Evolutionary conservation across 2,888 invertebrate genomes (phyloP), one percentile per base, ranked within the genome.

Genomic region (Heliconius aoede): DNA sequence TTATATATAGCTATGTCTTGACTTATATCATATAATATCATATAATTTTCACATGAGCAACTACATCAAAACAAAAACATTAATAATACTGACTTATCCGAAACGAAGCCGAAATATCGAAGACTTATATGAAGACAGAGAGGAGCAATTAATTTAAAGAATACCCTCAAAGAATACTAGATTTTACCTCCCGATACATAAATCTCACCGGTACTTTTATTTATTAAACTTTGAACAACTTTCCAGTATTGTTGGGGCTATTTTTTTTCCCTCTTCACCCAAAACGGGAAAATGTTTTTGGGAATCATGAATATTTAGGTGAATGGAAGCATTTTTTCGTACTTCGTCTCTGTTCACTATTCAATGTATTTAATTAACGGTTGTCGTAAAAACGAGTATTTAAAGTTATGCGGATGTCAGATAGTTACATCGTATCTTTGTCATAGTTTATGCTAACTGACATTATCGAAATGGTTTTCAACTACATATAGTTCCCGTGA

Each of bases 151-250:
- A 78, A 81, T 80, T 76, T 79, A 51, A 73, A 74, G 73, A 74
- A 77, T 77, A 77, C 76, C 74, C 72, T 77, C 74, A 76, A 74
- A 74, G 32, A 76, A 76, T 79, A 74, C 76, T 77, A 71, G 76
- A 68, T 74, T 74, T 76, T 76, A 76, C 81, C 78, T 77, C 60
- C 72, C 76, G 69, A 75, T 78, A 80, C 80, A 11, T 55, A 81
- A 78, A 79, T 81, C 79, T 80, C 74, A 11, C 55, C 73, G 76
- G 78, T 73, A 72, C 78, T 76, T 78, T 76, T 78, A 77, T 78
- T 78, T 79, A 79, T 79, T 78, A 79, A 79, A 74, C 71, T 79
- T 78, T 71, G 28, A 60, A 71, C 73, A 72, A 78, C 72, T 79
- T 65, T 26, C 71, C 62, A 64, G 73, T 78, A 78, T 76, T 79